Conservation (phyloP, 2,888 invertebrate genomes). For the Acrobasis repandana region DNA sequence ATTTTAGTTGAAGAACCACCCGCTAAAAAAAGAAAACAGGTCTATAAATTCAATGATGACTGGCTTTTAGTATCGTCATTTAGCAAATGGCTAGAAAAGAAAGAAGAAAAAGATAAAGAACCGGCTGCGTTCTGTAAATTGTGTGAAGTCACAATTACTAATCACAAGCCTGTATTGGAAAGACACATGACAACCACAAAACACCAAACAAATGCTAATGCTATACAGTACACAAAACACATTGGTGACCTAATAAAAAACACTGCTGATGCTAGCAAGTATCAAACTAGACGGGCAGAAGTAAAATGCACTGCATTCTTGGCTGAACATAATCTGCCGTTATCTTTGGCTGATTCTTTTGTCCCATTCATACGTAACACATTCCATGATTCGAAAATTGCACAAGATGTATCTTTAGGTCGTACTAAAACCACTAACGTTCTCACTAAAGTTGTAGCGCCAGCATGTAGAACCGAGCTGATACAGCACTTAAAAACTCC, state of each 20-base stretch:
- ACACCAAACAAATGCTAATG: constrained; percentile 3
- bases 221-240: constrained; percentile 2
- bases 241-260: constrained; percentile 3
- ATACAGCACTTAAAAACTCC: constrained; percentile 2
- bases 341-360: constrained; percentile 2
- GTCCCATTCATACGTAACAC: constrained; percentile 4
- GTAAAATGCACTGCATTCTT: constrained; percentile 4
- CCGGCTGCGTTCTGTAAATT: constrained; percentile 4
- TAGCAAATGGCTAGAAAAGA: neutral
- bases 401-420: neutral
- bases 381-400: constrained; percentile 3
- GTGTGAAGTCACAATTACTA: neutral
- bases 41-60: neutral
- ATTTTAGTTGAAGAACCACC: too few species aligned
- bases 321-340: neutral
- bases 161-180: neutral
- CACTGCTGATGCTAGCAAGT: neutral
- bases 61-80: neutral
- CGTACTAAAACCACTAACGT: constrained; percentile 9
- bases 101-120: neutral
- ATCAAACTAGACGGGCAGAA: constrained; percentile 5
- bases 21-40: too few species aligned
- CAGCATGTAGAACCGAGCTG: neutral
- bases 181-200: neutral
- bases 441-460: neutral